Conservation (phyloP, 2,888 invertebrate species). For the Crepidodera aurea region DNA sequence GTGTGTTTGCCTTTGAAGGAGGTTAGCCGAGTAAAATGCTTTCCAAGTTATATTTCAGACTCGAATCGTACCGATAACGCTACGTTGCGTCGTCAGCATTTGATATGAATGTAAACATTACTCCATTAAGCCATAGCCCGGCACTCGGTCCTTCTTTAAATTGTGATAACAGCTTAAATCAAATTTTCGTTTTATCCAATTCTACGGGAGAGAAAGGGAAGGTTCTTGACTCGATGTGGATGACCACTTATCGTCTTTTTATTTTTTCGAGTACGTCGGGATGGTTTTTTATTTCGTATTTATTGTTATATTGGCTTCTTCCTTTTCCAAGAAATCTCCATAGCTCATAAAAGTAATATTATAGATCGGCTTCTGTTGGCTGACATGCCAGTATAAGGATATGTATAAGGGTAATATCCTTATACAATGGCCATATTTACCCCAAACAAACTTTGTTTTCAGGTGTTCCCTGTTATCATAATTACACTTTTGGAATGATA, state of each 20-base stretch:
- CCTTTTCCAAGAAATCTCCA: too few relatives aligned
- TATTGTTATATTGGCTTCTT: too few relatives aligned
- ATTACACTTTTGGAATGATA: too few relatives aligned
- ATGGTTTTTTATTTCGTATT: too few relatives aligned
- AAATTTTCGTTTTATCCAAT: conserved; percentile 29
- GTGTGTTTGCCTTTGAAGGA: conserved; percentile 45
- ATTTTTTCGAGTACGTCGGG: too few relatives aligned
- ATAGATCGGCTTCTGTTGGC: too few relatives aligned
- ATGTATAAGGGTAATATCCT: too few relatives aligned
- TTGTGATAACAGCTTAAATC: conserved; percentile 38
- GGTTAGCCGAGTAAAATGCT: conserved; percentile 46
- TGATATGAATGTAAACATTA: conserved; percentile 56
- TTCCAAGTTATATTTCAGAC: conserved; percentile 43
- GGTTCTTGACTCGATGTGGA: conserved; percentile 11
- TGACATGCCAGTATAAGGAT: too few relatives aligned
- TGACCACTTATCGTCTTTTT: conserved; percentile 22
- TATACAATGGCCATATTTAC: too few relatives aligned
- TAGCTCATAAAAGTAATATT: too few relatives aligned
- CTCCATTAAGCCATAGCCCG: conserved; percentile 51
- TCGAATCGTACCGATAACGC: conserved; percentile 35
- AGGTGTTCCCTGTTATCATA: too few relatives aligned
- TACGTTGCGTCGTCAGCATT: conserved; percentile 44
- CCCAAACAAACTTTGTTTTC: too few relatives aligned
- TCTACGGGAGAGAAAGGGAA: conserved; percentile 1
- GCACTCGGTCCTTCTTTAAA: conserved; percentile 30